A percentile compares a stretch with the other conserved stretches of the same genome.
Evolutionary conservation across 2,888 invertebrate species (phyloP).

Genomic region (Callyntrura guangdongensis): DNA sequence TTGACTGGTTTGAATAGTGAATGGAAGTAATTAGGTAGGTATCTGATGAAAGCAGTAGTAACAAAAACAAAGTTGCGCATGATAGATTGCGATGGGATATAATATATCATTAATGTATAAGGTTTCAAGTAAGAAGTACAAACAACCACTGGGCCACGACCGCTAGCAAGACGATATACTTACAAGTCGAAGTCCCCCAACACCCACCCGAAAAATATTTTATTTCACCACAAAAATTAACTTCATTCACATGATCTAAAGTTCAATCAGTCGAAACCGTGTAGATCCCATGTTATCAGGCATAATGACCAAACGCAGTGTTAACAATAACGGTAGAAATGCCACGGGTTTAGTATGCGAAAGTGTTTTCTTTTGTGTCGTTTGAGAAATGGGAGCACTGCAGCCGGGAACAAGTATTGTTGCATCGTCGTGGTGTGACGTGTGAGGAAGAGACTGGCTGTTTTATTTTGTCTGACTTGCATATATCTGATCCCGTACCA

Average conservation of each 20-base stretch:
- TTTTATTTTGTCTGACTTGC: slow-evolving; percentile 36
- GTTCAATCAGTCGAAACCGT: no score
- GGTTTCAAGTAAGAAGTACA: no score
- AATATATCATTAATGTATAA: no score
- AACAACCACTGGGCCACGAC: no score
- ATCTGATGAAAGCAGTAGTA: not conserved
- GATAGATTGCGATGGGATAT: no score
- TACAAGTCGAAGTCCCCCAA: no score
- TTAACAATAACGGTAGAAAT: not conserved
- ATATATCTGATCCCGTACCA: slow-evolving; percentile 29
- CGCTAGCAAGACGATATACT: no score
- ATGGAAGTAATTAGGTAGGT: not conserved
- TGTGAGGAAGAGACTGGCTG: not conserved
- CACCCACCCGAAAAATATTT: no score
- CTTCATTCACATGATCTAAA: no score
- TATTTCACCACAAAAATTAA: no score
- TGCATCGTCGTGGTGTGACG: not conserved
- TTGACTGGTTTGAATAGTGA: not conserved
- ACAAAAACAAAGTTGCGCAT: no score
- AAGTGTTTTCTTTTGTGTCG: not conserved
- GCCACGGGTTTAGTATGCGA: not conserved
- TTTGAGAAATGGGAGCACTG: slow-evolving; percentile 36
- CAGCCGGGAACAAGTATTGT: slow-evolving; percentile 21
- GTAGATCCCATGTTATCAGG: not conserved
- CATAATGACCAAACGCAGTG: slow-evolving; percentile 1